Evolutionary conservation across 2,797 vertebrate genomes (phyloP).

Genomic region (Acanthurus tractus): DNA sequence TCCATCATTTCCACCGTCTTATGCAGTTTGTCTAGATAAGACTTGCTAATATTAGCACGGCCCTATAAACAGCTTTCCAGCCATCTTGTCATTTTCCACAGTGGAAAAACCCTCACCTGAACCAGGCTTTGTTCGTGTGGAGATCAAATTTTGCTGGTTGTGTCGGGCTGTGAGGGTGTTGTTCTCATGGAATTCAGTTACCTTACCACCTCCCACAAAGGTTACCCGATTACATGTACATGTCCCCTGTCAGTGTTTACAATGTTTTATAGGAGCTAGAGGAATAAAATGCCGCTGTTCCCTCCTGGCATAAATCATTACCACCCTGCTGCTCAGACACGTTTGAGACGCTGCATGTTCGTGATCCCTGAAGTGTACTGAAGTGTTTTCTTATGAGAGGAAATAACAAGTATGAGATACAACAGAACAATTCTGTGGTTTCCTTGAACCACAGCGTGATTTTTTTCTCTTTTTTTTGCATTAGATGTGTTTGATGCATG

Average conservation of each 20-base stretch:
- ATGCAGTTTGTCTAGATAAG: constrained; percentile 69
- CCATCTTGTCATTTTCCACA: constrained; percentile 66
- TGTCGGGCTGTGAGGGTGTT: constrained; percentile 20
- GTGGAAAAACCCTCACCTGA: constrained; percentile 72
- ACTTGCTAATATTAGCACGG: constrained; percentile 72
- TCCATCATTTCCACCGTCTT: constrained; percentile 58
- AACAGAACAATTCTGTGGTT: constrained; percentile 19
- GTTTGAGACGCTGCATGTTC: constrained; percentile 54
- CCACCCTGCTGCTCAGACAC: constrained; percentile 56
- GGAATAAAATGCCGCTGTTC: constrained; percentile 55
- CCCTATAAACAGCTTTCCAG: constrained; percentile 61
- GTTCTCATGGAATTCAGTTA: constrained; percentile 74
- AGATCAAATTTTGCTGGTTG: constrained; percentile 64
- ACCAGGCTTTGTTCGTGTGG: constrained; percentile 66
- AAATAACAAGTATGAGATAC: constrained; percentile 49
- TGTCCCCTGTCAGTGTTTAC: constrained; percentile 55
- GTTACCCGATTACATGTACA: constrained; percentile 66
- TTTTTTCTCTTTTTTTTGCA: constrained; percentile 7
- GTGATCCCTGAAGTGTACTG: constrained; percentile 49
- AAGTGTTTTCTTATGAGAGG: constrained; percentile 37
- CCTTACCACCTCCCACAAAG: constrained; percentile 54
- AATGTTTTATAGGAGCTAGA: constrained; percentile 54
- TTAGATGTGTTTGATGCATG: neutral
- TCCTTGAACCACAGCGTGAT: constrained; percentile 10
- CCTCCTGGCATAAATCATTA: constrained; percentile 51